These are phyloP conservation scores for Brachymystax lenok DNA, from an alignment of 2,797 vertebrate genomes.

Conservation along the genomic window DNA sequence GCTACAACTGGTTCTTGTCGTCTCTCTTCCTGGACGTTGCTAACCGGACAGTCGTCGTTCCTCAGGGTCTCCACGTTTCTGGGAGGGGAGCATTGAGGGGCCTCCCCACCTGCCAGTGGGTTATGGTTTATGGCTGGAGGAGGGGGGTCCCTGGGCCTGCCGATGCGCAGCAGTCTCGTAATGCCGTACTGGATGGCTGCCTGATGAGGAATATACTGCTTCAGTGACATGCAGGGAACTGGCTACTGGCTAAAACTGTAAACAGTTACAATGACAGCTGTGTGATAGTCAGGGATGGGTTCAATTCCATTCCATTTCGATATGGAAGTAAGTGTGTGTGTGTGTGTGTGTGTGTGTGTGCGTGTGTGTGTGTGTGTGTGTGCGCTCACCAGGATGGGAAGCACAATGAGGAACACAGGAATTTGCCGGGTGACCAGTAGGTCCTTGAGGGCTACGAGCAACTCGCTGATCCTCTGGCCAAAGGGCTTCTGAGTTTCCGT, in stretches of 20 bases:
- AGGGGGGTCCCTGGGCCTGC: conserved; percentile 50
- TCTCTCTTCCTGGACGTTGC: conserved; percentile 1
- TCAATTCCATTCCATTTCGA: no score
- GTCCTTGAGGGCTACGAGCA: no score
- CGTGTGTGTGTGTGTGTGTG: no score
- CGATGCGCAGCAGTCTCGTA: conserved; percentile 52
- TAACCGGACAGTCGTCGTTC: conserved; percentile 13
- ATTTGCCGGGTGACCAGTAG: no score
- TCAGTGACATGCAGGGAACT: neutral
- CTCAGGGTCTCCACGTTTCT: conserved; percentile 59
- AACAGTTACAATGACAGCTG: neutral
- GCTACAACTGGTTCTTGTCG: conserved; percentile 14
- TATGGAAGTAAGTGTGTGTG: neutral
- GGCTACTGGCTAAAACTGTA: no score
- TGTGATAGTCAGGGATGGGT: neutral
- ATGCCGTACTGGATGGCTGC: conserved; percentile 68
- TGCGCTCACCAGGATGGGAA: no score
- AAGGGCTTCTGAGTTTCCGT: no score
- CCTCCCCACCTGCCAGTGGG: conserved; percentile 45
- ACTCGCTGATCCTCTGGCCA: no score
- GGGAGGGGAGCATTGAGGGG: conserved; percentile 15
- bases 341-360: no score
- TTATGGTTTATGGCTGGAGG: neutral
- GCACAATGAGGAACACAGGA: no score
- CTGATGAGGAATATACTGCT: conserved; percentile 29